A percentile compares a stretch with the other conserved stretches of the same genome.
These are phyloP conservation scores for Pseudorhombus dupliciocellatus DNA, from an alignment of 2,113 vertebrate genomes.

Conservation along the genomic window DNA sequence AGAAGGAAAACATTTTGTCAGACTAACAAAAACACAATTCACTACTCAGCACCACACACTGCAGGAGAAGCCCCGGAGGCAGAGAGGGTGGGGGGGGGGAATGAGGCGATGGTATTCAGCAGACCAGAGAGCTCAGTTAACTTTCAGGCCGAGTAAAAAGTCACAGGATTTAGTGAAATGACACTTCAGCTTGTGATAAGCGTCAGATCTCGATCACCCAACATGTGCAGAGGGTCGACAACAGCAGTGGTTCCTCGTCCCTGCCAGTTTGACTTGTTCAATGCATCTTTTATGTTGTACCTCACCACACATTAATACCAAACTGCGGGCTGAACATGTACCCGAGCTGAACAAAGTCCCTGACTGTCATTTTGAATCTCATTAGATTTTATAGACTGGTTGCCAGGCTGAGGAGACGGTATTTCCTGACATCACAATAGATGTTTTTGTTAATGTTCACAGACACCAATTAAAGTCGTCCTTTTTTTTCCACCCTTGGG, in stretches of 20 bases:
- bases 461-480: neutral
- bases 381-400: neutral
- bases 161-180: too few species aligned
- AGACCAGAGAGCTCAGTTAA: neutral
- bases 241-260: too few species aligned
- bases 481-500: neutral
- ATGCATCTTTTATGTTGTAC: too few species aligned
- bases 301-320: too few species aligned
- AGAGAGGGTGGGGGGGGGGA: neutral
- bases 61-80: conserved; percentile 12
- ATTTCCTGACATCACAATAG: conserved; percentile 1
- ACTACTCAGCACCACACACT: conserved; percentile 10
- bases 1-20: conserved; percentile 70
- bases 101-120: neutral
- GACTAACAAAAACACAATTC: conserved; percentile 63
- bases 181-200: too few species aligned
- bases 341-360: neutral
- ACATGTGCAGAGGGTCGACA: too few species aligned
- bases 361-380: neutral
- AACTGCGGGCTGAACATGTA: neutral
- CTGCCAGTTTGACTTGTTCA: too few species aligned
- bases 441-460: neutral
- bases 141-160: neutral
- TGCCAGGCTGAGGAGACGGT: neutral
- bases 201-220: too few species aligned